Percentiles rank a stretch among this genome's conserved stretches.
Evolutionary conservation across 1,140 invertebrate species (phyloP).

Genomic region (Odontomachus brunneus): DNA sequence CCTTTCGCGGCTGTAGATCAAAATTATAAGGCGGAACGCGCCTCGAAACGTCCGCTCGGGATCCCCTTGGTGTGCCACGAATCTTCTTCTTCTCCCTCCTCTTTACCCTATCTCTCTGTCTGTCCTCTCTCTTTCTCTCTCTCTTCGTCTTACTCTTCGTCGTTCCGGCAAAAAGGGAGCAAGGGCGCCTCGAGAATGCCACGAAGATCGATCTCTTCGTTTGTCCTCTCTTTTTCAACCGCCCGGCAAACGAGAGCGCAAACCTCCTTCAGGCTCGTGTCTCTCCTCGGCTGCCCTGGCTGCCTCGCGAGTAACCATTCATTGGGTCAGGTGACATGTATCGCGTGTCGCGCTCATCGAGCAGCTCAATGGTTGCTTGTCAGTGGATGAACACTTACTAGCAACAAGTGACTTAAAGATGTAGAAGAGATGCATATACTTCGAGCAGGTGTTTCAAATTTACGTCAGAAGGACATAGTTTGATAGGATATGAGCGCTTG

Average conservation of each 20-base stretch:
- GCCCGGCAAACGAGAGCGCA: slow-evolving; percentile 51
- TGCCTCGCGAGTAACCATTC: slow-evolving; percentile 53
- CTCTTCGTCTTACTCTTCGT: not conserved
- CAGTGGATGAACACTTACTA: slow-evolving; percentile 40
- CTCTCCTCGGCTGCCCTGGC: slow-evolving; percentile 19
- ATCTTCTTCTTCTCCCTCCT: not conserved
- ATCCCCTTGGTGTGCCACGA: slow-evolving; percentile 46
- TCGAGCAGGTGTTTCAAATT: slow-evolving; percentile 22
- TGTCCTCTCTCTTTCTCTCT: too few species aligned
- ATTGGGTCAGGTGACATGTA: slow-evolving; percentile 64
- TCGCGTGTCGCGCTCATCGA: slow-evolving; percentile 61
- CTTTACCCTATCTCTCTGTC: too few species aligned
- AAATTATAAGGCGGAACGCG: slow-evolving; percentile 80
- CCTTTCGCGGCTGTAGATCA: slow-evolving; percentile 77
- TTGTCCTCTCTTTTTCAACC: slow-evolving; percentile 44
- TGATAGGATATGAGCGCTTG: not conserved
- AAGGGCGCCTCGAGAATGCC: slow-evolving; percentile 46
- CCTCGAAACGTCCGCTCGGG: slow-evolving; percentile 60
- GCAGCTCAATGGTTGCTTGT: slow-evolving; percentile 42
- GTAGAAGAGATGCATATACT: slow-evolving; percentile 25
- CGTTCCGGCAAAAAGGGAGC: slow-evolving; percentile 27
- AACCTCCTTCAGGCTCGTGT: slow-evolving; percentile 52
- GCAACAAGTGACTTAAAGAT: slow-evolving; percentile 54
- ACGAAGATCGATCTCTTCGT: slow-evolving; percentile 43
- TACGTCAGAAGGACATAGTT: not conserved